phyloP scores from a whole-genome alignment of 2,797 vertebrate species.

The Kryptolebias ocellatus region DNA sequence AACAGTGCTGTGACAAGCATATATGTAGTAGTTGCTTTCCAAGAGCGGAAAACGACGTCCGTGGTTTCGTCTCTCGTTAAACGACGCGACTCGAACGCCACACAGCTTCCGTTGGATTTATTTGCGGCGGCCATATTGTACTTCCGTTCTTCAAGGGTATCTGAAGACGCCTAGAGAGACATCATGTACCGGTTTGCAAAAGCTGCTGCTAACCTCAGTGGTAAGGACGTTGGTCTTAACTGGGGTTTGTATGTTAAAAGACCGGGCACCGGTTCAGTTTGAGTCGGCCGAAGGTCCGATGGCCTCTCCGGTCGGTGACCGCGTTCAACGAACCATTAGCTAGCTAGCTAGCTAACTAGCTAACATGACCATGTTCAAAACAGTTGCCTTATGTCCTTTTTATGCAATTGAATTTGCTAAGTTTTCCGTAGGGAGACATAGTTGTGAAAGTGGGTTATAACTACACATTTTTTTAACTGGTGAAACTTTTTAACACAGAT shows the following conservation, averaged over 20 bases:
- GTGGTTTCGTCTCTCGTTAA: not conserved
- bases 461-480: not conserved
- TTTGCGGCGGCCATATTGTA: conserved; percentile 69
- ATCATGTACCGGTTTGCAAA: conserved; percentile 81
- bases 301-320: conserved; percentile 26
- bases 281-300: accelerated
- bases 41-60: no score
- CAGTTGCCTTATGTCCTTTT: accelerated
- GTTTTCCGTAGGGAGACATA: not conserved
- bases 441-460: not conserved
- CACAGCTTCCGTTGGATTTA: conserved; percentile 40
- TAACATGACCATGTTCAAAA: conserved; percentile 12
- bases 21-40: no score
- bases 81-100: accelerated
- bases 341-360: conserved; percentile 20
- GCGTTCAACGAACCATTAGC: conserved; percentile 18
- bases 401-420: not conserved
- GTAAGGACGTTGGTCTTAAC: conserved; percentile 45
- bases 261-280: accelerated
- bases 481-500: no score
- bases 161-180: conserved; percentile 10
- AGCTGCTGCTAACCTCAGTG: conserved; percentile 70
- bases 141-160: conserved; percentile 82
- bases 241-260: accelerated
- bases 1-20: accelerated